These are phyloP conservation scores for Drepanosiphum platanoidis DNA, from an alignment of 2,888 invertebrate genomes.

Conservation along the genomic window DNA sequence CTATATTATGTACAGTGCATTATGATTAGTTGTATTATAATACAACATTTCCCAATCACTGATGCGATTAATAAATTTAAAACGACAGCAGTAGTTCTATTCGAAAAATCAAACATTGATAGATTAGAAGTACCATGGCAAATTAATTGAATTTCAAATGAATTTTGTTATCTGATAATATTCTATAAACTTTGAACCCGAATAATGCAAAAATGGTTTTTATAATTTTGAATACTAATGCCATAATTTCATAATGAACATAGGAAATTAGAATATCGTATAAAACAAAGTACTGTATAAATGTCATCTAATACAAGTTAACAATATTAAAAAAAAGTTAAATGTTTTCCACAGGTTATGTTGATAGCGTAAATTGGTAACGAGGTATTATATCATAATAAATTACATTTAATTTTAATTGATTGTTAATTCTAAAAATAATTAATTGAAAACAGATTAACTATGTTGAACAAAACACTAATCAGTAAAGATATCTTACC, in stretches of 20 bases:
- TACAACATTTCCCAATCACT: neutral
- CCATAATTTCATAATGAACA: neutral
- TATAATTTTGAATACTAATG: conserved; percentile 36
- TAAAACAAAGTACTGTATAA: neutral
- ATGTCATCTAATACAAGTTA: neutral
- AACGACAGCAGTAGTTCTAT: neutral
- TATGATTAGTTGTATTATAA: neutral
- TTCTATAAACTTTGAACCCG: conserved; percentile 32
- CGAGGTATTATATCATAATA: neutral
- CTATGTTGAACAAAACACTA: neutral
- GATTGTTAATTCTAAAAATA: neutral
- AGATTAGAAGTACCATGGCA: neutral
- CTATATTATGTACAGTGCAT: no score
- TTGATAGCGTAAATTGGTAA: neutral
- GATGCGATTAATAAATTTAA: neutral
- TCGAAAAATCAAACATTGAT: neutral
- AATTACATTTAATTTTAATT: neutral
- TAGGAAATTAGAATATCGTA: neutral
- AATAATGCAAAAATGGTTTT: neutral
- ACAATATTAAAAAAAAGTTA: neutral
- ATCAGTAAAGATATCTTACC: conserved; percentile 70
- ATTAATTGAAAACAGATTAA: neutral
- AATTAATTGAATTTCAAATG: conserved; percentile 19
- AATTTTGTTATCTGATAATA: conserved; percentile 12
- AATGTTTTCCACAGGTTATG: neutral